These are phyloP conservation scores for Ophiodon elongatus DNA, from an alignment of 2,113 vertebrate genomes.

Conservation along the genomic window DNA sequence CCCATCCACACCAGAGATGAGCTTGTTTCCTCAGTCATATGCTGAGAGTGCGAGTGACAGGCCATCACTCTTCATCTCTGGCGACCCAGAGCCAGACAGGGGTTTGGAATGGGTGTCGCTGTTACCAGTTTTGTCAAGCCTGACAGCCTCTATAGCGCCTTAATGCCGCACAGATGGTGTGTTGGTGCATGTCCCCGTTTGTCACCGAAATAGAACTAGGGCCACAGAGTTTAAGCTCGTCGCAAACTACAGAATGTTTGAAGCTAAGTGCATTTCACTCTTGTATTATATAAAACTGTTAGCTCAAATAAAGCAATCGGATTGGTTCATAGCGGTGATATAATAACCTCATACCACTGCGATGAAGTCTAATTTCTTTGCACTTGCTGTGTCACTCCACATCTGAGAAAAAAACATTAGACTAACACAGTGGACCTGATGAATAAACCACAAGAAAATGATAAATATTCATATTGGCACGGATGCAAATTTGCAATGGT, in stretches of 20 bases:
- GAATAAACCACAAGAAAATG: background rate
- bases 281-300: background rate
- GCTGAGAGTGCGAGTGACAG: slow-evolving; percentile 69
- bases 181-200: slow-evolving; percentile 67
- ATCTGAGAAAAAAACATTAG: background rate
- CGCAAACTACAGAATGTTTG: slow-evolving; percentile 31
- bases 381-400: background rate
- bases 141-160: slow-evolving; percentile 65
- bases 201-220: slow-evolving; percentile 66
- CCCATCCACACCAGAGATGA: slow-evolving; percentile 66
- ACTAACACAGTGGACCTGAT: too few relatives aligned
- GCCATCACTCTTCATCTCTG: slow-evolving; percentile 82
- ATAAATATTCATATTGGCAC: background rate
- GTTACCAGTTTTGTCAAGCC: slow-evolving; percentile 80
- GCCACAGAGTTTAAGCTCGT: slow-evolving; percentile 32
- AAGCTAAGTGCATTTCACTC: slow-evolving; percentile 23
- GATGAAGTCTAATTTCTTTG: background rate
- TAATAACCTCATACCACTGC: background rate
- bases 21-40: slow-evolving; percentile 66
- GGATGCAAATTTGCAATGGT: background rate
- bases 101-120: slow-evolving; percentile 70
- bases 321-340: background rate
- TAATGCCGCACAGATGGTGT: slow-evolving; percentile 80
- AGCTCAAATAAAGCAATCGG: background rate
- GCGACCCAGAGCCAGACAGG: slow-evolving; percentile 72